Evolutionary conservation across 53 echinoderm and acorn worm species (phyloP).

Genomic region (Echinarachnius parma): DNA sequence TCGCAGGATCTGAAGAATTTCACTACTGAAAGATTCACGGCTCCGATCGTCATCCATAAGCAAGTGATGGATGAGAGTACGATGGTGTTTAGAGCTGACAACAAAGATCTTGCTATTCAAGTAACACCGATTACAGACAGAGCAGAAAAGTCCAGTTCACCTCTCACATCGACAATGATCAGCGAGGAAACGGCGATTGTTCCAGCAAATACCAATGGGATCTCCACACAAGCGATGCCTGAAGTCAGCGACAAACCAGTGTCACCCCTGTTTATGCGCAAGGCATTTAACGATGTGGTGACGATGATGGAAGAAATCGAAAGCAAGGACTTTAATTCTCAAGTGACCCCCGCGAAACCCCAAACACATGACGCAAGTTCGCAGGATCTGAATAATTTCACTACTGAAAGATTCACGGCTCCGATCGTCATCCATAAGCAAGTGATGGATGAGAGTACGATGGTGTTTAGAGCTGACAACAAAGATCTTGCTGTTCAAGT

Average conservation of each 20-base stretch:
- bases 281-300: too few species aligned
- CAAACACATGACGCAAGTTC: slow-evolving; percentile 13
- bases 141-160: too few species aligned
- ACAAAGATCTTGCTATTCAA: too few species aligned
- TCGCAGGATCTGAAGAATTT: slow-evolving; percentile 7
- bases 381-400: neutral
- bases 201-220: neutral
- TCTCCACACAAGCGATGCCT: slow-evolving; percentile 7
- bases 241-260: too few species aligned
- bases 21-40: neutral
- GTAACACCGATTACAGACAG: too few species aligned
- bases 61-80: slow-evolving; percentile 8
- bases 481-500: too few species aligned
- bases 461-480: too few species aligned
- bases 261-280: too few species aligned
- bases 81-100: neutral
- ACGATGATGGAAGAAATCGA: too few species aligned
- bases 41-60: slow-evolving; percentile 7
- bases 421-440: slow-evolving; percentile 3
- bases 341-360: neutral
- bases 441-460: slow-evolving; percentile 7
- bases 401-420: neutral
- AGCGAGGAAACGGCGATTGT: too few species aligned
- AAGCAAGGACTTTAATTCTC: too few species aligned
- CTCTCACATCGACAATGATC: too few species aligned